Percentiles rank a stretch among this genome's conserved stretches.
phyloP scores from a whole-genome alignment of 2,797 vertebrate genomes.

The Liparis tanakae region DNA sequence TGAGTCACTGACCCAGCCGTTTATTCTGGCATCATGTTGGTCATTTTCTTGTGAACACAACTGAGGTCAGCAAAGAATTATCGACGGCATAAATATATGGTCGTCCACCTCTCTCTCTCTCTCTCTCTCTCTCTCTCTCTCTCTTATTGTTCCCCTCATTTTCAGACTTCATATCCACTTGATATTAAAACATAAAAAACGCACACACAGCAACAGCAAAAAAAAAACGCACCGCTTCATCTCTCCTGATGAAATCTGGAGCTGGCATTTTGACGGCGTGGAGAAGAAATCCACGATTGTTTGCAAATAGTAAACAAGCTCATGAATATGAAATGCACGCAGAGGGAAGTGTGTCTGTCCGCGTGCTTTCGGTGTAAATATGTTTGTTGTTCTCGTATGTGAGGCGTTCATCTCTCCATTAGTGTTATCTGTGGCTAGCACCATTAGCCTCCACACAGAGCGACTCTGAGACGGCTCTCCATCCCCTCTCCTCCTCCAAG shows the following conservation, averaged over 20 bases:
- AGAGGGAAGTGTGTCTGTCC: constrained; percentile 21
- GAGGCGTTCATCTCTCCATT: constrained; percentile 27
- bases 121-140: background rate
- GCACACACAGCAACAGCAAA: constrained; percentile 10
- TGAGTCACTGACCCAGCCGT: too few species aligned
- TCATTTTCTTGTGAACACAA: too few species aligned
- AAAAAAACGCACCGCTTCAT: constrained; percentile 1
- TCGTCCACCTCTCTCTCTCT: background rate
- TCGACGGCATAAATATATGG: too few species aligned
- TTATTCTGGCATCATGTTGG: too few species aligned
- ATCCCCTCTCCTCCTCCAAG: constrained; percentile 1
- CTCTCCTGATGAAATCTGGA: constrained; percentile 27
- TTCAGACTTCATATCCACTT: constrained; percentile 12
- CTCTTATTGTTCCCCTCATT: background rate
- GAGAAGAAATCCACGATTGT: constrained; percentile 34
- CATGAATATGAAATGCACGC: constrained; percentile 46
- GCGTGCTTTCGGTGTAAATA: constrained; percentile 39
- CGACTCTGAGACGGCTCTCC: constrained; percentile 3
- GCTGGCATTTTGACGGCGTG: constrained; percentile 23
- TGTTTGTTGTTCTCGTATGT: constrained; percentile 39
- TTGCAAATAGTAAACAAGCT: constrained; percentile 61
- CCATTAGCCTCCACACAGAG: constrained; percentile 28
- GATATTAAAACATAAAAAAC: constrained; percentile 20
- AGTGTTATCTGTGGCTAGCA: constrained; percentile 19
- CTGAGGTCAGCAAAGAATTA: too few species aligned